Base-by-base conservation (phyloP, 2,113 vertebrate genomes). In the Myotis lucifugus region DNA sequence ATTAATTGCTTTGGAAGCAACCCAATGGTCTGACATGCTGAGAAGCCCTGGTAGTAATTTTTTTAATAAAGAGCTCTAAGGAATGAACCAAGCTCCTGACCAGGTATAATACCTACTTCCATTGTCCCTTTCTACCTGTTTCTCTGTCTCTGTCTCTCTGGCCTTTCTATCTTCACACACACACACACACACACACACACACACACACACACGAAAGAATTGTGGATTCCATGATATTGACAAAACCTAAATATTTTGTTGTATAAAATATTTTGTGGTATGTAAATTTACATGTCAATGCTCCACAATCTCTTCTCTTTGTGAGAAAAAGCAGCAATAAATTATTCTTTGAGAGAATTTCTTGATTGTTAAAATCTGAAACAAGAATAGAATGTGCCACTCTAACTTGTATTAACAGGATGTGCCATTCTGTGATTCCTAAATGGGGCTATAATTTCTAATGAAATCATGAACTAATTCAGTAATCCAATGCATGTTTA, bases 1-100 rank as follows among this genome's bases (percentile, higher is more conserved):
- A 97, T 95, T 97, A 97, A 97, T 96, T 97, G 93, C 88, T 96
- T 97, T 97, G 97, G 95, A 97, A 97, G 90, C 61, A 96, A 92
- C 88, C 93, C 95, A 97, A 50, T 88, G 92, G 77, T 93, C 88
- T 89, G 70, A 59, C 96, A 90, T 95, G 90, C 96, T 96, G 93
- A 94, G 95, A 96, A 27, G 54, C 85, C 93, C 67, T 96, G 48
- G 54, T 69, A 83, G 27, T 18, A 50, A 52, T 77, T 34, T 64
- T 34, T 19, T 61, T 76, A 66, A 92, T 87, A 95, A 93, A 90
- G 87, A 74, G n/a, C 50, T 85, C 56, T 93, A 69, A 93, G 50
- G 84, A 96, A 94, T 95, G 91, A 95, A 72, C 56, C 69, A 90
- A 88, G 25, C 76, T 93, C 34, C 81, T 96, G 76, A 96, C 56